Evolutionary conservation across 2,888 invertebrate species (phyloP).

Genomic region (Sericinus montela): DNA sequence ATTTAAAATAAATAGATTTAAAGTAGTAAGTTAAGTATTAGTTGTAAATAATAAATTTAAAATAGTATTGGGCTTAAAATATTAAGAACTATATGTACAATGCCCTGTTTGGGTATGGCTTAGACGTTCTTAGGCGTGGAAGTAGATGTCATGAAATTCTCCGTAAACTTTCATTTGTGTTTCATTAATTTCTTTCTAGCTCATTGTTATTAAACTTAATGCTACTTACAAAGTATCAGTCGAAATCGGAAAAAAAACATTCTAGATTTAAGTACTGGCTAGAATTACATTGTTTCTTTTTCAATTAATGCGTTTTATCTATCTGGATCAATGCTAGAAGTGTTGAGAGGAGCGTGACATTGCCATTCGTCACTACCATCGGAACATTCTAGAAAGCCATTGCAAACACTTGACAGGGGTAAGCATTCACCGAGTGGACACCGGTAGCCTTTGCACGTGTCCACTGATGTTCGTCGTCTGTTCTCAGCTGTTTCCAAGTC

Average conservation of each 20-base stretch:
- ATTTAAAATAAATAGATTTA: slow-evolving; percentile 59
- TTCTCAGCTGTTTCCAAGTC: slow-evolving; percentile 69
- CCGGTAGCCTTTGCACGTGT: slow-evolving; percentile 83
- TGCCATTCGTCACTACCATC: slow-evolving; percentile 86
- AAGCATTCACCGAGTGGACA: slow-evolving; percentile 88
- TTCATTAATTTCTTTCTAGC: background rate
- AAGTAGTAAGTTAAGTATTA: slow-evolving; percentile 33
- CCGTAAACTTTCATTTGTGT: background rate
- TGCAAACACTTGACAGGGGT: slow-evolving; percentile 84
- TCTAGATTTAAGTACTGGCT: slow-evolving; percentile 59
- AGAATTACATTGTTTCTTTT: slow-evolving; percentile 31
- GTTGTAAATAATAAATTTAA: slow-evolving; percentile 45
- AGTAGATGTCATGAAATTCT: background rate
- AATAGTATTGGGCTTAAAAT: slow-evolving; percentile 34
- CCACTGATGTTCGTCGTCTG: slow-evolving; percentile 42
- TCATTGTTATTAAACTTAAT: slow-evolving; percentile 30
- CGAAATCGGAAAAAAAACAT: slow-evolving; percentile 55
- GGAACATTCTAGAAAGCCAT: slow-evolving; percentile 87
- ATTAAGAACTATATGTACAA: slow-evolving; percentile 62
- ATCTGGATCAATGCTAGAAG: slow-evolving; percentile 52
- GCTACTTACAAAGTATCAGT: slow-evolving; percentile 74
- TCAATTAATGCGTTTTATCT: slow-evolving; percentile 33
- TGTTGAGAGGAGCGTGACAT: slow-evolving; percentile 58
- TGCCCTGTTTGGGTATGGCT: slow-evolving; percentile 41
- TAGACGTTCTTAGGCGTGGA: slow-evolving; percentile 24